Conservation (phyloP, 1,140 invertebrate genomes). For the Mesaphorura yosii region DNA sequence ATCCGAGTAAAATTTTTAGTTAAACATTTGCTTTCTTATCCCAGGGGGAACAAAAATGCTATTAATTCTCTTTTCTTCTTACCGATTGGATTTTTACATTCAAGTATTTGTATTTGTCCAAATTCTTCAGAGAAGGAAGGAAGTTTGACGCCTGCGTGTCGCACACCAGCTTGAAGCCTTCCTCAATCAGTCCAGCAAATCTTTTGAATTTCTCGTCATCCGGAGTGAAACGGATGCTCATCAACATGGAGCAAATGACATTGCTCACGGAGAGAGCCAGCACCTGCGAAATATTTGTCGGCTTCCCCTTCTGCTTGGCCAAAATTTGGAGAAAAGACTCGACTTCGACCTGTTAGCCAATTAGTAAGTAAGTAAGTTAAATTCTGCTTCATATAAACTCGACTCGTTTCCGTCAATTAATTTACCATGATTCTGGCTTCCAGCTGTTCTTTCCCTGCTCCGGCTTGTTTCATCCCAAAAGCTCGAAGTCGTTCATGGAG, state of each 20-base stretch:
- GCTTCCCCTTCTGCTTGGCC: slow-evolving; percentile 44
- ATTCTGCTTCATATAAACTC: neutral
- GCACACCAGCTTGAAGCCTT: slow-evolving; percentile 70
- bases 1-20: neutral
- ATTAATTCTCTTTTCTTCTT: slow-evolving; percentile 30
- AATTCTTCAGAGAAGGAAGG: slow-evolving; percentile 54
- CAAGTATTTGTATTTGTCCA: slow-evolving; percentile 58
- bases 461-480: slow-evolving; percentile 74
- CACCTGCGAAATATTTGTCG: slow-evolving; percentile 56
- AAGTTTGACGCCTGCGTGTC: slow-evolving; percentile 55
- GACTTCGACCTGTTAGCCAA: slow-evolving; percentile 66
- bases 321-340: slow-evolving; percentile 55
- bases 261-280: slow-evolving; percentile 75
- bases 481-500: slow-evolving; percentile 73
- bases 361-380: neutral
- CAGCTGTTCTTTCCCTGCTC: slow-evolving; percentile 64
- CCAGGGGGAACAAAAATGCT: too few species aligned
- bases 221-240: slow-evolving; percentile 70
- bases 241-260: slow-evolving; percentile 79
- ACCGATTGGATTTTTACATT: slow-evolving; percentile 59
- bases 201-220: slow-evolving; percentile 60
- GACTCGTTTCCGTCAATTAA: neutral
- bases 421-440: slow-evolving; percentile 72
- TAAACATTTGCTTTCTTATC: too few species aligned
- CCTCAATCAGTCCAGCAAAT: slow-evolving; percentile 71